Evolutionary conservation across 2,888 invertebrate genomes (phyloP).

Genomic region (Ectobius pallidus): DNA sequence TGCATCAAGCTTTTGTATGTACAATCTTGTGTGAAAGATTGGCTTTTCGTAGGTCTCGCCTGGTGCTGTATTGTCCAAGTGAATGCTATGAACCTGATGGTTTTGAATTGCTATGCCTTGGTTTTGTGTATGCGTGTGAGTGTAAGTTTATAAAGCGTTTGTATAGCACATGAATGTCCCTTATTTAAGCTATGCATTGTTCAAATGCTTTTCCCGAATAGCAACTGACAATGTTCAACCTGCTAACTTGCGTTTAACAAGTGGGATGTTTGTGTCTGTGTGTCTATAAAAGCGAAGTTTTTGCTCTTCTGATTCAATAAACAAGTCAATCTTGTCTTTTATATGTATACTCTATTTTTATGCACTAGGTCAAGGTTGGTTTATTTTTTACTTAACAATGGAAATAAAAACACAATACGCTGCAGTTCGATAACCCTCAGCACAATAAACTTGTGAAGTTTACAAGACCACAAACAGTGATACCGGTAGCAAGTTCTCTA

Average conservation of each 20-base stretch:
- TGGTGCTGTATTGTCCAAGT: slow-evolving; percentile 26
- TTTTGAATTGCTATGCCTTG: slow-evolving; percentile 12
- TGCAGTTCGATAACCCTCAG: no score
- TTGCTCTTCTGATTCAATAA: neutral
- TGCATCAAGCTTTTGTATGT: slow-evolving; percentile 15
- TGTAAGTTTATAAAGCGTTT: slow-evolving; percentile 11
- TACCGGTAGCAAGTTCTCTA: no score
- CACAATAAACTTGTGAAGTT: no score
- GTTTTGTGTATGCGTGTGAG: slow-evolving; percentile 4
- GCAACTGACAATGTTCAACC: slow-evolving; percentile 28
- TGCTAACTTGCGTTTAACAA: neutral
- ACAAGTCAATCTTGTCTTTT: neutral
- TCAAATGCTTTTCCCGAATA: slow-evolving; percentile 32
- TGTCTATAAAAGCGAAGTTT: slow-evolving; percentile 17
- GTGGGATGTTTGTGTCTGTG: neutral
- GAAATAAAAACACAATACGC: no score
- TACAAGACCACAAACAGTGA: no score
- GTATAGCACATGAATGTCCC: slow-evolving; percentile 10
- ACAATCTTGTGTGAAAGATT: slow-evolving; percentile 33
- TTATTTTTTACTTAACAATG: no score
- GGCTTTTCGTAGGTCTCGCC: slow-evolving; percentile 15
- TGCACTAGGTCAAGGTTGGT: no score
- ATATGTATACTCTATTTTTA: no score
- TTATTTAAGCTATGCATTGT: slow-evolving; percentile 35
- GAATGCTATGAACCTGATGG: slow-evolving; percentile 19